Evolutionary conservation across 2,888 invertebrate species (phyloP).

Genomic region (Anticlea derivata): DNA sequence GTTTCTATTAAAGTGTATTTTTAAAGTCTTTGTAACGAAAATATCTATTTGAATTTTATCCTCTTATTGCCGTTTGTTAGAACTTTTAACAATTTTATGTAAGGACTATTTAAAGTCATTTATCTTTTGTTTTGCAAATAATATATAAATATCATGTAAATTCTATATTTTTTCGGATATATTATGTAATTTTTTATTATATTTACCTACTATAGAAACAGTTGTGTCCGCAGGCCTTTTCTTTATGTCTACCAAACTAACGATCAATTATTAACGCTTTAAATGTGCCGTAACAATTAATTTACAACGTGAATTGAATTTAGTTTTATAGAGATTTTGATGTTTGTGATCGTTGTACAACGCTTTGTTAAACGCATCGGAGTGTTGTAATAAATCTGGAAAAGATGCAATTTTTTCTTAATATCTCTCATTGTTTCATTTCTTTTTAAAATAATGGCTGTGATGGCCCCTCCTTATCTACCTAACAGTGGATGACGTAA

Average conservation of each 20-base stretch:
- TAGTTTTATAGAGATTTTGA: slow-evolving; percentile 77
- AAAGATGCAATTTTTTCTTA: slow-evolving; percentile 40
- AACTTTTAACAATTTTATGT: slow-evolving; percentile 49
- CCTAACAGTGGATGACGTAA: too few species aligned
- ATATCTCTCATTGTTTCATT: slow-evolving; percentile 19
- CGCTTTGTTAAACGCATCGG: slow-evolving; percentile 74
- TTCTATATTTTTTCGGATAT: too few species aligned
- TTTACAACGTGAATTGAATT: slow-evolving; percentile 69
- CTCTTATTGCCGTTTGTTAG: slow-evolving; percentile 52
- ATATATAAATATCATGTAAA: too few species aligned
- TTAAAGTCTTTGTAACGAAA: slow-evolving; percentile 57
- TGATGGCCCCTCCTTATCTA: too few species aligned
- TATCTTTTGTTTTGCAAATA: neutral
- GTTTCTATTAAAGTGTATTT: slow-evolving; percentile 56
- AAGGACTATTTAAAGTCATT: slow-evolving; percentile 44
- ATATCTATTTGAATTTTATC: slow-evolving; percentile 47
- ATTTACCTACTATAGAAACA: too few species aligned
- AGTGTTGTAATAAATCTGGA: slow-evolving; percentile 50
- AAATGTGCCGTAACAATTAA: slow-evolving; percentile 72
- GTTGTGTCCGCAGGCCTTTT: slow-evolving; percentile 37
- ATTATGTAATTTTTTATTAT: too few species aligned
- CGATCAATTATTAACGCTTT: slow-evolving; percentile 80
- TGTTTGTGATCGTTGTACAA: slow-evolving; percentile 77
- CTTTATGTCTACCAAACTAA: slow-evolving; percentile 52
- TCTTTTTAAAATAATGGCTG: too few species aligned